Evolutionary conservation across 2,888 invertebrate genomes (phyloP), one percentile per base, ranked within the genome.

Genomic region (Pelosia muscerda): DNA sequence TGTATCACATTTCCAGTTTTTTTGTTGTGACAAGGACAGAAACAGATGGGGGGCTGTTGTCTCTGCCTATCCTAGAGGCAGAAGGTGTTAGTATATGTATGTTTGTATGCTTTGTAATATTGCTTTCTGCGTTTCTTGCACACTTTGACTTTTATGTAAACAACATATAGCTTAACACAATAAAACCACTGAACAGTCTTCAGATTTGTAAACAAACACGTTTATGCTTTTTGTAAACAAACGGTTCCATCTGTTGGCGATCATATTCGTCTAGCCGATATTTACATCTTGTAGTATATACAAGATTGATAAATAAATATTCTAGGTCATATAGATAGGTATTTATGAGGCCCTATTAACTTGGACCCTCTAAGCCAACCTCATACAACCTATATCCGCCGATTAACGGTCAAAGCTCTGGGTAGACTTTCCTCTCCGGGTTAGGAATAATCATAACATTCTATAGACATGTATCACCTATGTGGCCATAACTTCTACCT

Each of bases 181-280:
- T 59, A 25, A 55, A 55, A 55, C 57, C 59, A 13, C 34, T 31
- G 34, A 34, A 61, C 26, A n/a, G 42, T 49, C 8, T 55, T 55
- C 55, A 23, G 5, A 2, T 60, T n/a, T 61, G 8, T 28, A 61
- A 49, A 49, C 61, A 61, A 61, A 22, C 42, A 49, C 61, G 13
- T n/a, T 34, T 26, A 49, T 49, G 8, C 13, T 26, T 26, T 26
- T 49, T n/a, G n/a, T 61, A 49, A 54, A 54, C 54, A 63, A 63
- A 28, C 26, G 10, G 25, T 49, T 11, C 42, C 61, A 61, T 61
- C 61, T 61, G 61, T 42, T 49, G n/a, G 49, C 22, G 49, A 61
- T 61, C 42, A 49, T 49, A n/a, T 61, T 49, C n/a, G 28, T 61
- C 26, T 61, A 61, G 61, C 61, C 26, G 25, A 6, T 49, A 26